Evolutionary conservation across 2,113 vertebrate genomes (phyloP).

Genomic region (Lagopus muta): DNA sequence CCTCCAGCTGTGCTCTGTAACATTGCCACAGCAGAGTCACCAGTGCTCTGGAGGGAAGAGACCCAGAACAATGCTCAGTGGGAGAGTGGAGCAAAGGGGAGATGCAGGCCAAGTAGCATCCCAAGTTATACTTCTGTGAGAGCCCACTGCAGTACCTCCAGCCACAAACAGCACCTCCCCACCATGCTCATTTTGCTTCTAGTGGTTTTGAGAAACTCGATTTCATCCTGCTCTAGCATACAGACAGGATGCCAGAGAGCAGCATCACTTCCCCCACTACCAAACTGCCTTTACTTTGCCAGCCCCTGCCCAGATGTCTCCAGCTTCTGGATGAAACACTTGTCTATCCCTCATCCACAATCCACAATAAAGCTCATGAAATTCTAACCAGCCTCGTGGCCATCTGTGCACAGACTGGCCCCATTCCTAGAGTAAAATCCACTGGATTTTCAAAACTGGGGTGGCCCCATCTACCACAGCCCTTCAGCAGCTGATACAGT

Average conservation of each 20-base stretch:
- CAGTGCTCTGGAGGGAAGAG: background rate
- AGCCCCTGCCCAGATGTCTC: background rate
- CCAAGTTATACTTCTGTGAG: background rate
- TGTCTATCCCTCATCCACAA: background rate
- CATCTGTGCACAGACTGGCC: background rate
- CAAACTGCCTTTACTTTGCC: background rate
- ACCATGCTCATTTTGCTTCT: background rate
- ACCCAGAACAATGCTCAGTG: background rate
- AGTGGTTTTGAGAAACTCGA: background rate
- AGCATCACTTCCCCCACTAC: background rate
- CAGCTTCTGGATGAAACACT: background rate
- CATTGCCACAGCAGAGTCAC: background rate
- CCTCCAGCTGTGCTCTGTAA: background rate
- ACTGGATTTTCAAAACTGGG: background rate
- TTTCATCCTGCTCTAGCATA: fast-evolving
- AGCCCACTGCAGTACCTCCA: background rate
- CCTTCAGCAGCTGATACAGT: background rate
- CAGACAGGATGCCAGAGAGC: fast-evolving
- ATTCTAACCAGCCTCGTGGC: background rate
- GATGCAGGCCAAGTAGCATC: background rate
- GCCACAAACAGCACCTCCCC: background rate
- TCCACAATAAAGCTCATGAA: background rate
- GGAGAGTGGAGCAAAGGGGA: background rate
- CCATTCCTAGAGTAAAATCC: background rate
- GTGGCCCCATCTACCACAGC: background rate